A percentile compares a stretch with the other conserved stretches of the same genome.
Evolutionary conservation across 2,888 invertebrate genomes (phyloP).

Genomic region (Netelia inedita): DNA sequence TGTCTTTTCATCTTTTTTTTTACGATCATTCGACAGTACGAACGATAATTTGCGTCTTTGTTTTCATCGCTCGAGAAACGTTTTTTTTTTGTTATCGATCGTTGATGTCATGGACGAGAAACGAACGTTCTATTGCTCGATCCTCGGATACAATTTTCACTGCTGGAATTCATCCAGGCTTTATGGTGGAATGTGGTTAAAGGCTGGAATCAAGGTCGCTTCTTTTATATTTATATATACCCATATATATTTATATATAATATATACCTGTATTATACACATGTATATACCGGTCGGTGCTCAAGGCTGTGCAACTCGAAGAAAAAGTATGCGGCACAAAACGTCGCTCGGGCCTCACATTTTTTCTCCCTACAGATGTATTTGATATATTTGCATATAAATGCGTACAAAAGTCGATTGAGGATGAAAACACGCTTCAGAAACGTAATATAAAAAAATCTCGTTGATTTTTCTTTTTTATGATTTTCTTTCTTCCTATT

Average conservation of each 20-base stretch:
- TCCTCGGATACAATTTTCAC: slow-evolving; percentile 2
- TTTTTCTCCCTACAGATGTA: not conserved
- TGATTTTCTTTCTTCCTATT: slow-evolving; percentile 2
- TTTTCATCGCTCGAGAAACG: slow-evolving; percentile 35
- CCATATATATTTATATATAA: not conserved
- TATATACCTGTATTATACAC: slow-evolving; percentile 2
- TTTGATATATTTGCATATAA: not conserved
- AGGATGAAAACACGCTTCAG: slow-evolving; percentile 16
- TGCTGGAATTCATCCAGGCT: slow-evolving; percentile 55
- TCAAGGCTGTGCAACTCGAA: slow-evolving; percentile 3
- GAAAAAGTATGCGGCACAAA: slow-evolving; percentile 11
- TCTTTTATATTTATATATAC: not conserved
- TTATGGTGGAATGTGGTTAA: slow-evolving; percentile 79
- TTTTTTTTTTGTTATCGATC: not conserved
- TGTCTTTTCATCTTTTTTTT: slow-evolving; percentile 4
- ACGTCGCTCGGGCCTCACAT: not conserved
- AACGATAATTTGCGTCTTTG: slow-evolving; percentile 41
- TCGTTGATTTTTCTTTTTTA: slow-evolving; percentile 18
- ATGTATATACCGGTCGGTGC: slow-evolving; percentile 25
- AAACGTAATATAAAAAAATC: slow-evolving; percentile 19
- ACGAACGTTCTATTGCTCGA: not conserved
- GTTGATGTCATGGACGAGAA: not conserved
- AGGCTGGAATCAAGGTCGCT: slow-evolving; percentile 82
- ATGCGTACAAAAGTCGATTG: not conserved
- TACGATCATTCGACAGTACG: not conserved